phyloP scores from a whole-genome alignment of 2,113 vertebrate species.

The Pygoscelis adeliae region DNA sequence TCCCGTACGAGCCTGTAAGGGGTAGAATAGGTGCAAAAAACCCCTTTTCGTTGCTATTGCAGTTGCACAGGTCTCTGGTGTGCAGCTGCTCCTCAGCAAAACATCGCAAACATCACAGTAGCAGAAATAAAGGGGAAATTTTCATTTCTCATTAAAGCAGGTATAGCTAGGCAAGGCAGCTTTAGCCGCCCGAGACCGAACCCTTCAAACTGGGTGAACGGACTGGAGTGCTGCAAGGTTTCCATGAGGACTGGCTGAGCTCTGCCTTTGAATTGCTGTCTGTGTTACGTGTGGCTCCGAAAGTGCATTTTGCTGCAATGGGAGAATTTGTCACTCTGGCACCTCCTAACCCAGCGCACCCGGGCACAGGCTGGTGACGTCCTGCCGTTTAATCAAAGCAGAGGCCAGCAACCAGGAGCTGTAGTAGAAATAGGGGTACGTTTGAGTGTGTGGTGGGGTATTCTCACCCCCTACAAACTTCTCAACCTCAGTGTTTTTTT shows the following conservation, averaged over 20 bases:
- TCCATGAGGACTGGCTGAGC: background rate
- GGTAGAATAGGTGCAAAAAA: background rate
- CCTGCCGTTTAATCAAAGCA: background rate
- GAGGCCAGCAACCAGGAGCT: background rate
- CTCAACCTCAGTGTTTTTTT: background rate
- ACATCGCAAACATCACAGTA: background rate
- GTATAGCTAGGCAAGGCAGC: background rate
- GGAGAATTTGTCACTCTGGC: too few relatives aligned
- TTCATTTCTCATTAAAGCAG: background rate
- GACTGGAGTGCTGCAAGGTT: background rate
- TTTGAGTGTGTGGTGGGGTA: background rate
- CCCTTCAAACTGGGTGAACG: rapidly evolving
- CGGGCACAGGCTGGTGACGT: background rate
- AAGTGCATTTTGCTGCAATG: rapidly evolving
- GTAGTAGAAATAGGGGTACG: background rate
- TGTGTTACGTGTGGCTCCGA: rapidly evolving
- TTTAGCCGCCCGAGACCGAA: background rate
- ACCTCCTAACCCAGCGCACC: background rate
- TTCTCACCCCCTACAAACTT: background rate
- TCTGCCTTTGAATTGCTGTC: background rate
- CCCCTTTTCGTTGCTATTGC: rapidly evolving
- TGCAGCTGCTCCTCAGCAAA: background rate
- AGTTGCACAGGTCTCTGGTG: background rate
- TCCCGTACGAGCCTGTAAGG: background rate
- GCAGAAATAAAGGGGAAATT: background rate